Base-by-base conservation (phyloP, 2,888 invertebrate species). In the Phortica magna region DNA sequence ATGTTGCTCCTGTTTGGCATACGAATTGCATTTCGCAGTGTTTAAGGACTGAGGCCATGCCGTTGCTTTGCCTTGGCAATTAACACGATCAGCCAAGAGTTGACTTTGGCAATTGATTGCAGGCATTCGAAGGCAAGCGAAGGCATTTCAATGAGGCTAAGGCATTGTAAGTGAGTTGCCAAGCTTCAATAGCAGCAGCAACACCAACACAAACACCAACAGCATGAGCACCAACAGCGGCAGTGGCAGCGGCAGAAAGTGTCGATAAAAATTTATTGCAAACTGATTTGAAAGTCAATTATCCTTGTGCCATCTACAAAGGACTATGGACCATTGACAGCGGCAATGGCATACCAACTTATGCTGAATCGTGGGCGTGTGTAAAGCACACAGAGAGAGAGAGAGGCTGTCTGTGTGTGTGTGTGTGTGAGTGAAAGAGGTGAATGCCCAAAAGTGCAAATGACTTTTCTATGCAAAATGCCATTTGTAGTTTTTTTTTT, bases 231-330 rank as follows among this genome's bases (percentile, higher is more conserved):
- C 71, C 73, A 70, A 59, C 70, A 76, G 79, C 77, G 73, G 81
- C 90, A 85, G 88, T 85, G 85, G 88, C 77, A 75, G 81, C 90
- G 85, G 88, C 86, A 86, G 88, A 83, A 84, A 87, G 89, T 85
- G 85, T 84, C 90, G 89, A 89, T 89, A 90, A 90, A 90, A 90
- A 88, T 90, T 90, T 90, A 90, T 90, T 88, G 90, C 90, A 90
- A 89, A 88, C 89, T 89, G 89, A 89, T 89, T 89, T 89, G 89
- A 90, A 89, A 90, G 90, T 89, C 90, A 89, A 89, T 89, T 89
- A 90, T 89, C 89, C 84, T 84, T 84, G 31, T 83, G 86, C 78
- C 82, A 75, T 75, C 78, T 74, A 78, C 53, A 71, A 53, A 53
- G 83, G 67, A 79, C 59, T 65, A 68, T 41, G 53, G 72, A 39